A percentile compares a stretch with the other conserved stretches of the same genome.
These are phyloP conservation scores for Drosophila tanythrix DNA, from an alignment of 2,888 invertebrate species.

Conservation along the genomic window DNA sequence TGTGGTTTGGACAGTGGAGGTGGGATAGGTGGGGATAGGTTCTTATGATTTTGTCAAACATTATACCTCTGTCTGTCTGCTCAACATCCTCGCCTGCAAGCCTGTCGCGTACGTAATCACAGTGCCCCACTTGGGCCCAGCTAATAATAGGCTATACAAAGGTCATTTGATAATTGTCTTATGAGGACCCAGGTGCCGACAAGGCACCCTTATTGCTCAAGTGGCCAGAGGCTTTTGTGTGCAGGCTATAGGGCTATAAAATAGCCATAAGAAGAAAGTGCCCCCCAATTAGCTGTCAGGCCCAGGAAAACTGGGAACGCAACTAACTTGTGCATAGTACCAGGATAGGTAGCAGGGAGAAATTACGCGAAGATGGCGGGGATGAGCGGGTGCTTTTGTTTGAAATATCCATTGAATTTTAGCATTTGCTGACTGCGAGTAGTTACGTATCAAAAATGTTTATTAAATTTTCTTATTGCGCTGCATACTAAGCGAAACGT, in stretches of 20 bases:
- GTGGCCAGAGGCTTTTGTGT: slow-evolving; percentile 50
- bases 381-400: slow-evolving; percentile 7
- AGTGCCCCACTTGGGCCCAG: slow-evolving; percentile 23
- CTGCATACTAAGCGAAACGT: slow-evolving; percentile 29
- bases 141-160: slow-evolving; percentile 74
- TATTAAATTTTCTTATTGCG: slow-evolving; percentile 55
- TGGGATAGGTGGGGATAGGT: not conserved
- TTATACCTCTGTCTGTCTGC: slow-evolving; percentile 16
- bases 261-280: slow-evolving; percentile 52
- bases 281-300: slow-evolving; percentile 74
- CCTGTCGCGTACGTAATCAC: slow-evolving; percentile 30
- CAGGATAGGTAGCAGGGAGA: not conserved
- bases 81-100: not conserved
- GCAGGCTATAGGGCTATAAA: slow-evolving; percentile 60
- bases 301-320: slow-evolving; percentile 40
- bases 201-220: slow-evolving; percentile 37
- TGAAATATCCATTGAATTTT: slow-evolving; percentile 42
- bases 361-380: not conserved
- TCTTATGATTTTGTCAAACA: slow-evolving; percentile 44
- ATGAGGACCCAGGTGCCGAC: slow-evolving; percentile 54
- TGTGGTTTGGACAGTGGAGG: not conserved
- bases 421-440: slow-evolving; percentile 35
- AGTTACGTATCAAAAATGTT: slow-evolving; percentile 51
- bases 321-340: slow-evolving; percentile 16
- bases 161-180: slow-evolving; percentile 77